These are phyloP conservation scores for Cebus imitator DNA, from an alignment of 2,113 vertebrate genomes.

Conservation along the genomic window DNA sequence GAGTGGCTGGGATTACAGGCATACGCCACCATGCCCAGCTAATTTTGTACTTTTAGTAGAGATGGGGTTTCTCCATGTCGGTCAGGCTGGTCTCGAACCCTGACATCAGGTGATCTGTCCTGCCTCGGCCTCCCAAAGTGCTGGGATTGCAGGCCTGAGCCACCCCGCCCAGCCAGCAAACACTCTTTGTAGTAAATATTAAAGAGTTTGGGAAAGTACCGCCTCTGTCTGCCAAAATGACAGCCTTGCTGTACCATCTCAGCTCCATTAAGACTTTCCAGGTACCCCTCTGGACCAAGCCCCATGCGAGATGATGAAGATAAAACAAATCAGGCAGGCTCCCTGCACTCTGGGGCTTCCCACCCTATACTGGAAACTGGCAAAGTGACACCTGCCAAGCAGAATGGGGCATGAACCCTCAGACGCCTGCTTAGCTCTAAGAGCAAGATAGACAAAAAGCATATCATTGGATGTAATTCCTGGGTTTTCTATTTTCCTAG, in stretches of 20 bases:
- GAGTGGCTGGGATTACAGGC: too few species aligned
- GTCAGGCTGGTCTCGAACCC: too few species aligned
- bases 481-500: not conserved
- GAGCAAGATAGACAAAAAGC: not conserved
- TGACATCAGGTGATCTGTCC: too few species aligned
- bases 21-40: too few species aligned
- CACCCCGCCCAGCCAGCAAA: not conserved
- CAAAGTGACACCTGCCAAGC: not conserved
- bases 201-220: not conserved
- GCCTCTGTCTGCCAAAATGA: not conserved
- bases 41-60: too few species aligned
- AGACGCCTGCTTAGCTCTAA: not conserved
- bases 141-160: too few species aligned
- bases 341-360: not conserved
- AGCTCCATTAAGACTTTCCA: not conserved
- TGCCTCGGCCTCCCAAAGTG: too few species aligned
- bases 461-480: not conserved
- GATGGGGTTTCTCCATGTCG: too few species aligned
- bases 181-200: not conserved
- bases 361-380: not conserved
- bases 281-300: not conserved
- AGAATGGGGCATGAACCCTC: not conserved
- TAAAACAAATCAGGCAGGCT: not conserved
- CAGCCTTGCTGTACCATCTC: accelerated
- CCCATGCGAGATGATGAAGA: not conserved